phyloP scores from a whole-genome alignment of 2,797 vertebrate species.

The Danio jaintianensis region DNA sequence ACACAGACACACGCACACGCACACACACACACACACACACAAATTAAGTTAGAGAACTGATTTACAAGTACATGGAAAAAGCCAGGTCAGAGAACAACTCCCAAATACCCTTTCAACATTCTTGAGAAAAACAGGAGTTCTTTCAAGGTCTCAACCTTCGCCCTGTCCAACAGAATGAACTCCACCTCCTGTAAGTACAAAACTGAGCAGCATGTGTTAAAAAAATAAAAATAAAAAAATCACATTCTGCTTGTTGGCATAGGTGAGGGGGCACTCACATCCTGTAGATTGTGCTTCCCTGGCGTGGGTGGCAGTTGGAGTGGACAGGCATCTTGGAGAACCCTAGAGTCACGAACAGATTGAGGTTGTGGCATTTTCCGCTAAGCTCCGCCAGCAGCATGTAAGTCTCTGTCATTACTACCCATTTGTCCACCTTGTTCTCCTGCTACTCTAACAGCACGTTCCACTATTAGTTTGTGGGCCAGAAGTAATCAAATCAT shows the following conservation, averaged over 20 bases:
- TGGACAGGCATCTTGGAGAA: slow-evolving; percentile 55
- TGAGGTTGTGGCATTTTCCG: slow-evolving; percentile 61
- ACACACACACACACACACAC: no score
- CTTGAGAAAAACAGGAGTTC: background rate
- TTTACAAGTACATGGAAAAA: no score
- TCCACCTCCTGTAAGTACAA: background rate
- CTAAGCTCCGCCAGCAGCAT: slow-evolving; percentile 53
- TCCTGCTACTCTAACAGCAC: slow-evolving; percentile 35
- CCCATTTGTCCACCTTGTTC: slow-evolving; percentile 54
- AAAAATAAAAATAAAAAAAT: slow-evolving; percentile 41
- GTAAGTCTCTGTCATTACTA: slow-evolving; percentile 60
- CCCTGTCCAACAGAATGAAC: slow-evolving; percentile 19
- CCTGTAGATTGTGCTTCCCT: slow-evolving; percentile 52
- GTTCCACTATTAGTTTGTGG: slow-evolving; percentile 9
- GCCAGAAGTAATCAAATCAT: slow-evolving; percentile 40
- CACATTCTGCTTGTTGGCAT: slow-evolving; percentile 36
- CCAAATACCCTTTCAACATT: background rate
- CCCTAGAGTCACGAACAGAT: slow-evolving; percentile 64
- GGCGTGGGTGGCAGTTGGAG: slow-evolving; percentile 50
- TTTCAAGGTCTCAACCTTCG: slow-evolving; percentile 12
- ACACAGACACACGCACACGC: no score
- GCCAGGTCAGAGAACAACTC: background rate
- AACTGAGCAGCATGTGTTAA: slow-evolving; percentile 45
- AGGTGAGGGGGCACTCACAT: slow-evolving; percentile 49
- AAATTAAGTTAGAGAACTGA: no score